Base-by-base conservation (phyloP, 2,113 vertebrate genomes). In the Oostethus manadensis region DNA sequence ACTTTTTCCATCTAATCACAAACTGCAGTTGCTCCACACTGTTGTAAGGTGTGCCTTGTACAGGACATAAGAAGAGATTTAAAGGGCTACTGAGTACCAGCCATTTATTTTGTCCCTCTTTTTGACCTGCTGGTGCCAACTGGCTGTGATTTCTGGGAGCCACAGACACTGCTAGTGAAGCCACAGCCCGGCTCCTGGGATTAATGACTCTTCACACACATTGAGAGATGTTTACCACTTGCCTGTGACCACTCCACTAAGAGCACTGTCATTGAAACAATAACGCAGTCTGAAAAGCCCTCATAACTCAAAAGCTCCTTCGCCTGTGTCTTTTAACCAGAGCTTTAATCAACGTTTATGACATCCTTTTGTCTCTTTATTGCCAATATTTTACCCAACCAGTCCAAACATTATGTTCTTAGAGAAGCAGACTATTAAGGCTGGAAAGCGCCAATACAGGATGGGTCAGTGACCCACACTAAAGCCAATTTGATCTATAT, bases 301-400 rank as follows among this genome's bases (percentile, higher is more conserved):
- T 74, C 83, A 89, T 91, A 91, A 91, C 80, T 91, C 89, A 89
- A 42, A 80, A 68, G 70, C 83, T 71, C 70, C 68, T 81, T 72
- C 77, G 85, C 85, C 88, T 85, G 71, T 82, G 82, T 88, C 85
- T 87, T 87, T 89, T 90, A 90, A 90, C 84, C 86, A 73, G 75
- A 77, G 87, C 83, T 87, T 91, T 91, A 90, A 90, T 90, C 89
- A 89, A 89, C 81, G 74, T 91, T 90, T 91, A 91, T 90, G 88
- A 88, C 88, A 89, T 85, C 83, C 88, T 82, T 89, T 89, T 90
- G 87, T 89, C 84, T 88, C 82, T 90, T 91, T 91, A 91, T 88
- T 87, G 90, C 85, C 88, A 79, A 91, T 90, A 90, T 90, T 90
- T 89, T 90, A 89, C 77, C 80, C 70, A 74, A 87, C 77, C 82